Evolutionary conservation across 2,113 vertebrate species (phyloP), one percentile per base, ranked within the genome.

Genomic region (Phoenicopterus ruber): DNA sequence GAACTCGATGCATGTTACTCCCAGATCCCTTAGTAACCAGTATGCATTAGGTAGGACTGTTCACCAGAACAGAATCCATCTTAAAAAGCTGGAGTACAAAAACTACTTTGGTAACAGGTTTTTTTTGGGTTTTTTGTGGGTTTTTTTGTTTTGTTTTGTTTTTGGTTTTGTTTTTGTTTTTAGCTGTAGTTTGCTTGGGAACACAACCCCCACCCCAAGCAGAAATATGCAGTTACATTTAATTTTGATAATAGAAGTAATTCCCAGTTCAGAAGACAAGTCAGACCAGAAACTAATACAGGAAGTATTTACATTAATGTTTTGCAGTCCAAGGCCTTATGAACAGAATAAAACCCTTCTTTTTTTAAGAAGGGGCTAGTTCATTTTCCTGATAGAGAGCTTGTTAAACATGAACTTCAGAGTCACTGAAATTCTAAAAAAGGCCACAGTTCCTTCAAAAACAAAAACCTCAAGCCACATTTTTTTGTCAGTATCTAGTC

Each of bases 151-250:
- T 42, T 42, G 42, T n/a, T n/a, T n/a, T n/a, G n/a, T n/a, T n/a
- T n/a, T n/a, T n/a, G n/a, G n/a, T n/a, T n/a, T n/a, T n/a, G n/a
- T n/a, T n/a, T n/a, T n/a, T n/a, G n/a, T 44, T 12, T 67, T 29
- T 7, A 86, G 16, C 46, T 66, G 10, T 66, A 58, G 20, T 16
- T 49, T 86, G 25, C 44, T 47, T 91, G 57, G 46, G 28, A 86
- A 28, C n/a, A 28, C 11, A 44, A 5, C 17, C 7, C 2, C 7
- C 0, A 1, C 4, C 16, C 8, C 11, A 17, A 59, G 32, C n/a
- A 74, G 47, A 71, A 49, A 32, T 13, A 10, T 1, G 6, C 16
- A 50, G 36, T 28, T 74, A 52, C 11, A 44, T 46, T 67, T 61
- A 40, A 54, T 58, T 87, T 42, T 69, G 46, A 17, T 65, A 17